Conservation (phyloP, 1,140 invertebrate species). For the Andrena cerasifolii region DNA sequence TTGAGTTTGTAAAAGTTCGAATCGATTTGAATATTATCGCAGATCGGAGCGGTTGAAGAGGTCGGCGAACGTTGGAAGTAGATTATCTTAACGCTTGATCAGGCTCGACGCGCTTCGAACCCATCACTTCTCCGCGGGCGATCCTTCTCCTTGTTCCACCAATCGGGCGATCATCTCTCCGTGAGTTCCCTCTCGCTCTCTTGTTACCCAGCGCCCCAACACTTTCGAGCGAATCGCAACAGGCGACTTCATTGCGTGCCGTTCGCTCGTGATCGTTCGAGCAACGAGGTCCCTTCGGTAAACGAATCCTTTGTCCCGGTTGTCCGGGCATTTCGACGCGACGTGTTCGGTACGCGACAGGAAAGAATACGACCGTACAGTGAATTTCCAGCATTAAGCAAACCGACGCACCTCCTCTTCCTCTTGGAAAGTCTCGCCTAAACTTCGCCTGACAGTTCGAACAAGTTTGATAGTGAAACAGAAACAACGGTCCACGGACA, state of each 20-base stretch:
- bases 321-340: neutral
- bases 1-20: neutral
- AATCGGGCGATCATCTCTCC: slow-evolving; percentile 27
- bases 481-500: neutral
- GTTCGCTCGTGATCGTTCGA: slow-evolving; percentile 45
- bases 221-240: slow-evolving; percentile 57
- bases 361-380: neutral
- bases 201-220: slow-evolving; percentile 59
- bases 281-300: slow-evolving; percentile 27
- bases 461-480: no score
- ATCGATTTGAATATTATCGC: no score
- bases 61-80: no score
- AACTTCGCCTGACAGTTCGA: neutral
- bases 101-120: neutral
- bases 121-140: slow-evolving; percentile 13
- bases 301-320: slow-evolving; percentile 22
- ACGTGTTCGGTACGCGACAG: neutral
- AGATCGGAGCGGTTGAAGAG: no score
- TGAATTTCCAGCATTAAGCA: neutral
- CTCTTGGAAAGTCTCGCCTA: neutral
- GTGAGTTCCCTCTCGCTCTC: slow-evolving; percentile 25
- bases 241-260: slow-evolving; percentile 54
- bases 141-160: slow-evolving; percentile 32
- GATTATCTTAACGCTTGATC: neutral
- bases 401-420: neutral